Evolutionary conservation across 2,797 vertebrate genomes (phyloP), one percentile per base, ranked within the genome.

Genomic region (Arnoldichthys spilopterus): DNA sequence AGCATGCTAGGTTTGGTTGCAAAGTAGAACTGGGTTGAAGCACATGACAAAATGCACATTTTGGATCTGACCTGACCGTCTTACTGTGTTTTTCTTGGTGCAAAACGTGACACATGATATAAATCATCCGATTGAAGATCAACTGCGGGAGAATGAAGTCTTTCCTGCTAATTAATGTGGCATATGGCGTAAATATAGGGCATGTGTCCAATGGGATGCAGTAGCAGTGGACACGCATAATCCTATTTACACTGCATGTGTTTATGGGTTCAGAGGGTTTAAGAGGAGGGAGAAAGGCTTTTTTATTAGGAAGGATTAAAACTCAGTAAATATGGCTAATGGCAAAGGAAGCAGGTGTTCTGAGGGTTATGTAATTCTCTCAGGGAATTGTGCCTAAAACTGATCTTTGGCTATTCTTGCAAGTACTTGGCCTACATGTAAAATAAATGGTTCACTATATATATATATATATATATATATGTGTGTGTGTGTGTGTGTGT

Each of bases 111-210:
- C 37, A 26, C 24, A 13, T 32, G 28, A 40, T 56, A 45, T 59
- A 12, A 58, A 51, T 67, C 61, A 79, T 76, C 53, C 32, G 15
- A 59, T 71, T 71, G 72, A 63, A 58, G 43, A 53, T 54, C 61
- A 16, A 26, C 30, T 74, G 13, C 37, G 56, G 56, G 71, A 67
- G 58, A 13, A 61, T 72, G 54, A 22, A 30, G 70, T 49, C 22
- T 66, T 70, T 81, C 15, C 40, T 70, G 69, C 51, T 79, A 56
- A 74, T 81, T 81, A 77, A 59, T 13, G 49, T 54, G 51, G 16
- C 72, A 82, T 72, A 79, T 79, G 49, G 49, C 1, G 22, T 71
- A 74, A 74, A 83, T 75, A 49, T 73, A 72, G 76, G 72, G 63
- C 72, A 78, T 30, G 58, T 37, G 16, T 69, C 73, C 68, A 64